These are phyloP conservation scores for Anabacerthia variegaticeps DNA, from an alignment of 2,797 vertebrate species.

Conservation along the genomic window DNA sequence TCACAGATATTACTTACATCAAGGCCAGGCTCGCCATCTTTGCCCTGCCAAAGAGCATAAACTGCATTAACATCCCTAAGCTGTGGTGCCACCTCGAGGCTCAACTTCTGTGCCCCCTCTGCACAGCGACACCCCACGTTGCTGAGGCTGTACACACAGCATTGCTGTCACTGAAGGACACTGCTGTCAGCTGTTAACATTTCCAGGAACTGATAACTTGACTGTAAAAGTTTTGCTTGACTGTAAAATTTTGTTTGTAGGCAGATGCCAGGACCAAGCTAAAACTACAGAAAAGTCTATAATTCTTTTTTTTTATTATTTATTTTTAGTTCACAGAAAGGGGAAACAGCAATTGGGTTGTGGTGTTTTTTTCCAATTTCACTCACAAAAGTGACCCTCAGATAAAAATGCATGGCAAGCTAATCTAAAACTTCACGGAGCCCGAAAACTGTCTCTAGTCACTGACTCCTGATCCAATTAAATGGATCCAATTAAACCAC, in stretches of 20 bases:
- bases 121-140: not conserved
- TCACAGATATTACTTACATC: constrained; percentile 87
- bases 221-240: constrained; percentile 8
- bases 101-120: not conserved
- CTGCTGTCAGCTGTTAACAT: not conserved
- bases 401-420: not conserved
- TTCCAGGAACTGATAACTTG: constrained; percentile 24
- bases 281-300: not conserved
- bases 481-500: not conserved
- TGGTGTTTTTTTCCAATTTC: not conserved
- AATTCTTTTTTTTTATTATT: not conserved
- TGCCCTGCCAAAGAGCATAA: constrained; percentile 86
- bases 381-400: not conserved
- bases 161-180: not conserved
- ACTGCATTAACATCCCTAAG: constrained; percentile 62
- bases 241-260: not conserved
- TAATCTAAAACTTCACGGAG: not conserved
- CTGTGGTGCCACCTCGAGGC: not conserved
- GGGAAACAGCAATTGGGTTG: not conserved
- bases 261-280: not conserved
- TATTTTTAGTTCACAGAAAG: not conserved
- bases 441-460: not conserved
- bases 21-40: constrained; percentile 93
- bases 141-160: not conserved
- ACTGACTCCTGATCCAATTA: not conserved